phyloP scores from a whole-genome alignment of 37 sponge, comb jelly and placozoan genomes.

The Geodia barretti region DNA sequence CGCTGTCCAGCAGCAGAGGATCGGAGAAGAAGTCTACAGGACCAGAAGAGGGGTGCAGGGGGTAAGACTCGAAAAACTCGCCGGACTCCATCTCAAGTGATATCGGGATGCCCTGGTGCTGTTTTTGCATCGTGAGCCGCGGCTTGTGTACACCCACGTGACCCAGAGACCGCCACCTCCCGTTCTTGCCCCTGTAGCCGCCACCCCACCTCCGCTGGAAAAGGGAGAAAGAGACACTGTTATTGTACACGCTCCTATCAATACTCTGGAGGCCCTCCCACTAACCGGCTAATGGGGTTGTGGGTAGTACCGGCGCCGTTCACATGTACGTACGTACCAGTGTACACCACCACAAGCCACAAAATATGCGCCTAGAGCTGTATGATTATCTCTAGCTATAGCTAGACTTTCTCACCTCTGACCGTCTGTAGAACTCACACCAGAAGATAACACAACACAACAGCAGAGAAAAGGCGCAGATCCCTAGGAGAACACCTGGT shows the following conservation, averaged over 20 bases:
- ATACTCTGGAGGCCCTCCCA: no score
- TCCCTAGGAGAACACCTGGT: background rate
- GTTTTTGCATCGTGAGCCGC: background rate
- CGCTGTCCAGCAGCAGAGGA: background rate
- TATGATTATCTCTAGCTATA: no score
- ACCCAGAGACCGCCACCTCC: background rate
- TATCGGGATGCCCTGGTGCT: background rate
- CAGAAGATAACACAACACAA: background rate
- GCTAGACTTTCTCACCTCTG: background rate
- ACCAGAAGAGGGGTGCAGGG: background rate
- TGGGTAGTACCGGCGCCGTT: no score
- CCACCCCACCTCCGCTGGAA: background rate
- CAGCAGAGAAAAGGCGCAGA: background rate
- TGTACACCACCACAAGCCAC: no score
- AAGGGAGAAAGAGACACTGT: background rate
- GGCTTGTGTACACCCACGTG: background rate
- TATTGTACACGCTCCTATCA: background rate
- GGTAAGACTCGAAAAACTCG: background rate
- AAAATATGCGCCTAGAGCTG: no score
- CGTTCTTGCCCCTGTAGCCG: background rate
- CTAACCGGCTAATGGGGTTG: no score
- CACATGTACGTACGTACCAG: no score
- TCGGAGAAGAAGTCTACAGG: background rate
- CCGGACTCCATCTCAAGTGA: background rate
- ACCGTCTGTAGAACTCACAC: background rate